These are phyloP conservation scores for Platalea minor DNA, from an alignment of 2,797 vertebrate genomes.

Conservation along the genomic window DNA sequence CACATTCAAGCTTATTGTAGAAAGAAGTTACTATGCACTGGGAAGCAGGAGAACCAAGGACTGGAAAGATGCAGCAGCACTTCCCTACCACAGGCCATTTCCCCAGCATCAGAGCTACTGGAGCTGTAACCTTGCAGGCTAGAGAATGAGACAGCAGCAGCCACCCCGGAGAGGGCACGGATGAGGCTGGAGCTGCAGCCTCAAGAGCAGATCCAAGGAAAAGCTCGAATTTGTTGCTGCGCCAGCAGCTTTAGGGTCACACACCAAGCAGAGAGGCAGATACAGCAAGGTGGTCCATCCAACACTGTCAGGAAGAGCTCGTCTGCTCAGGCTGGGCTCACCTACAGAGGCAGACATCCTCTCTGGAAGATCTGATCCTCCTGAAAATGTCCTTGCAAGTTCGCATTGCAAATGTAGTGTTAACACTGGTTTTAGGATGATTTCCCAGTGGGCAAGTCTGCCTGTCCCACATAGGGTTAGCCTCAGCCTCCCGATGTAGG, in stretches of 20 bases:
- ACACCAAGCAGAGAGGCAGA: not conserved
- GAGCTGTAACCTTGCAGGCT: not conserved
- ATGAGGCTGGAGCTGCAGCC: not conserved
- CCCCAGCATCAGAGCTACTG: not conserved
- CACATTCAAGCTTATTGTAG: not conserved
- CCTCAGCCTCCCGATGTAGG: not conserved
- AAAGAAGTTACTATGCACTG: not conserved
- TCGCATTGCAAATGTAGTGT: not conserved
- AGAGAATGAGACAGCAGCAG: not conserved
- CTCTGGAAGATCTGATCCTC: not conserved
- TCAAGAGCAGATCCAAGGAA: not conserved
- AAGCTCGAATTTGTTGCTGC: not conserved
- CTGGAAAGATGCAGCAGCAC: not conserved
- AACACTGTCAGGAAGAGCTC: not conserved
- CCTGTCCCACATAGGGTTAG: constrained; percentile 6
- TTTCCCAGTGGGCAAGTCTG: not conserved
- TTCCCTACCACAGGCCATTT: not conserved
- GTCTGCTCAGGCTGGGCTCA: not conserved
- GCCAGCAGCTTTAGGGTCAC: not conserved
- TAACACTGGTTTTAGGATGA: not conserved
- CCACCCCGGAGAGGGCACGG: not conserved
- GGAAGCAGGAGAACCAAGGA: not conserved
- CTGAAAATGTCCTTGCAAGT: not conserved
- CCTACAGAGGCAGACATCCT: not conserved
- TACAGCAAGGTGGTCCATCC: not conserved